Percentiles rank a stretch among this genome's conserved stretches.
Evolutionary conservation across 2,888 invertebrate species (phyloP).

Genomic region (Apamea monoglypha): DNA sequence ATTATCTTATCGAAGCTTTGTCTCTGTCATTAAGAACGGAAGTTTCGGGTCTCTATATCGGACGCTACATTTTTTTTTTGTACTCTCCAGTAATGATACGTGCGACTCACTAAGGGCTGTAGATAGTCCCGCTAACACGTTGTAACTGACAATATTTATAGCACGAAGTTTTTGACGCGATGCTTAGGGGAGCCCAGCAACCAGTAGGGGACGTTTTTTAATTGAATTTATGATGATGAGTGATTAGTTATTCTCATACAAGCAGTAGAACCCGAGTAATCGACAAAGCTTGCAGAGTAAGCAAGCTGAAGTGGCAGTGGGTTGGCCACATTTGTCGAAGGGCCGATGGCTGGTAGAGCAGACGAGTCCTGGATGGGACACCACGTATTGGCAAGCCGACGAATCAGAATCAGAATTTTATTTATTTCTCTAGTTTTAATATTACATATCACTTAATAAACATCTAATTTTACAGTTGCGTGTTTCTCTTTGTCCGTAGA

Average conservation of each 20-base stretch:
- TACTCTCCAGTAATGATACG: background rate
- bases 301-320: background rate
- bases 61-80: background rate
- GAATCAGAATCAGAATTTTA: no score
- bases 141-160: background rate
- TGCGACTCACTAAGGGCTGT: background rate
- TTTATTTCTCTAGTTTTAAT: no score
- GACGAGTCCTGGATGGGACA: no score
- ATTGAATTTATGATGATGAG: background rate
- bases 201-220: background rate
- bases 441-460: no score
- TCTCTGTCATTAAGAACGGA: conserved; percentile 7
- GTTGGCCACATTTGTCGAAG: background rate
- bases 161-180: background rate
- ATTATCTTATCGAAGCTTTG: background rate
- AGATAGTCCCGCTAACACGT: background rate
- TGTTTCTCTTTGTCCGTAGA: no score
- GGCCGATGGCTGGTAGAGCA: no score
- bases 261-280: background rate
- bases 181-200: no score
- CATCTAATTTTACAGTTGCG: no score
- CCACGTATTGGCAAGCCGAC: no score
- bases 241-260: background rate
- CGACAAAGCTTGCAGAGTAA: no score
- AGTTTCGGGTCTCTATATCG: conserved; percentile 5